These are phyloP conservation scores for Priapulus caudatus DNA, from an alignment of 2,888 invertebrate genomes.

Conservation along the genomic window DNA sequence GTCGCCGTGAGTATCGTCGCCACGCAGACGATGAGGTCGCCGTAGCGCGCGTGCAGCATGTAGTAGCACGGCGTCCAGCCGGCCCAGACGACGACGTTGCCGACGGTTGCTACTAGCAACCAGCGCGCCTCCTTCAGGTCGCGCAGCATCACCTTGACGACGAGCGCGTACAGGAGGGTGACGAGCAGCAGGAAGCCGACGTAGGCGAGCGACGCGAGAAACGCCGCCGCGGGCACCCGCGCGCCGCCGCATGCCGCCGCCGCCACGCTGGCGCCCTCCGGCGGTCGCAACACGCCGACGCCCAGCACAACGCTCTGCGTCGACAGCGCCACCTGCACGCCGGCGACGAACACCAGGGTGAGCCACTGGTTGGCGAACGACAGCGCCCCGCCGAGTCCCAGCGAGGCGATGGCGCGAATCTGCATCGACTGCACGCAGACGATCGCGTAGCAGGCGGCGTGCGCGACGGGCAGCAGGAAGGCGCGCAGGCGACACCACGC, in stretches of 20 bases:
- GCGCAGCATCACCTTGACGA: neutral
- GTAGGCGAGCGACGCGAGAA: neutral
- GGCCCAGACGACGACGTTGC: neutral
- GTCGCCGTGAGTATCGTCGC: neutral
- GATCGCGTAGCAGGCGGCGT: constrained; percentile 34
- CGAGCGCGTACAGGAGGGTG: neutral
- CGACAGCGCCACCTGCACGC: constrained; percentile 21
- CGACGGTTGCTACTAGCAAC: neutral
- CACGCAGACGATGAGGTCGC: neutral
- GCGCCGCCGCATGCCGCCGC: too few species aligned
- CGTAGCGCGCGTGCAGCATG: neutral
- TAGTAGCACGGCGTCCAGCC: neutral
- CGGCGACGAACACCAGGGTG: constrained; percentile 20
- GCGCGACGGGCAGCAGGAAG: constrained; percentile 32
- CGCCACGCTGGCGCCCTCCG: too few species aligned
- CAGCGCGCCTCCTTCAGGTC: neutral
- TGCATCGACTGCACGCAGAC: constrained; percentile 38
- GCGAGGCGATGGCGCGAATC: constrained; percentile 32
- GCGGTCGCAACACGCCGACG: too few species aligned
- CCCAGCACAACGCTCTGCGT: constrained; percentile 12
- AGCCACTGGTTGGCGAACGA: constrained; percentile 21
- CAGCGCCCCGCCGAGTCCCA: constrained; percentile 31
- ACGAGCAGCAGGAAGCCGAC: neutral
- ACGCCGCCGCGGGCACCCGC: too few species aligned
- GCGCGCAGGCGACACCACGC: constrained; percentile 27